Evolutionary conservation across 2,797 vertebrate genomes (phyloP).

Genomic region (Lophura swinhoii): DNA sequence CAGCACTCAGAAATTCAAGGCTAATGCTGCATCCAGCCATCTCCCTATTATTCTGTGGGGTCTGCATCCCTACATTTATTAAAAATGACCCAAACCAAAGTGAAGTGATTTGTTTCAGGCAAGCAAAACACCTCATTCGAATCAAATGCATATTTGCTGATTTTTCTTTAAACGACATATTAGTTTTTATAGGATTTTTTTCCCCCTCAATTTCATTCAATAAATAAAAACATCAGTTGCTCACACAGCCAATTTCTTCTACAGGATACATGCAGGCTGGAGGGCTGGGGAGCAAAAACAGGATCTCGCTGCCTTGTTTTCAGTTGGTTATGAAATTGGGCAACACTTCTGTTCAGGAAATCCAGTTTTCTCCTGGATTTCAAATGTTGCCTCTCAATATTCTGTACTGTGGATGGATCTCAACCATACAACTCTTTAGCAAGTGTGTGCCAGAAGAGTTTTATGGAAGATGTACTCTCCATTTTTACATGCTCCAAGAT

Average conservation of each 20-base stretch:
- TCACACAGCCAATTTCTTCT: not conserved
- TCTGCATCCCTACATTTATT: not conserved
- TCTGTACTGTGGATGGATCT: conserved; percentile 21
- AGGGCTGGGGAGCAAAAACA: conserved; percentile 46
- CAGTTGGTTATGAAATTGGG: not conserved
- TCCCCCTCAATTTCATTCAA: fast-evolving
- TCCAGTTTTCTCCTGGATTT: conserved; percentile 19
- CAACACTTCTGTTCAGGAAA: too few relatives aligned
- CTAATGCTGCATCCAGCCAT: fast-evolving
- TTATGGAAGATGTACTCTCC: not conserved
- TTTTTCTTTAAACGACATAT: not conserved
- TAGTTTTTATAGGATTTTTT: not conserved
- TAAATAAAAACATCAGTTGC: not conserved
- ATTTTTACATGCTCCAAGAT: not conserved
- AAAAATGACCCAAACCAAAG: not conserved
- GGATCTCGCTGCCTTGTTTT: conserved; percentile 30
- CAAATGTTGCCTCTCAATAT: conserved; percentile 47
- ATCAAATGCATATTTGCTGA: not conserved
- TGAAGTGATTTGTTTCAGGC: not conserved
- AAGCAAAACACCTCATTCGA: not conserved
- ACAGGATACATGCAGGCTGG: not conserved
- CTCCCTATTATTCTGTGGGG: too few relatives aligned
- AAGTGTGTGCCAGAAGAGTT: not conserved
- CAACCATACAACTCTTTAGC: not conserved
- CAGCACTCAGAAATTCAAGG: not conserved